Conservation (phyloP, 1,140 invertebrate species). For the Diorhabda carinulata region DNA sequence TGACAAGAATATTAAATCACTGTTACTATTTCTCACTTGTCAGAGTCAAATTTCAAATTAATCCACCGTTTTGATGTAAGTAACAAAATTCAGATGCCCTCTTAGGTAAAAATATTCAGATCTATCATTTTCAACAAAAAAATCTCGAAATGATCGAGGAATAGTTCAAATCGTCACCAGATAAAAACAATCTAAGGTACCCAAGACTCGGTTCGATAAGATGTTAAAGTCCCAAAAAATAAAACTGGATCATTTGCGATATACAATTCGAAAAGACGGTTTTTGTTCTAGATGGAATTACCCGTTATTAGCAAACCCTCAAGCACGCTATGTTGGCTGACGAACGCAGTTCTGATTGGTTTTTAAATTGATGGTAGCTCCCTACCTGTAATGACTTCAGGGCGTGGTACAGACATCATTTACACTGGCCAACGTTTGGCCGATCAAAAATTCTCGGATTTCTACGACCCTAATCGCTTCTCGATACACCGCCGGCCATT, state of each 20-base stretch:
- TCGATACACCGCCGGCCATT: conserved; percentile 43
- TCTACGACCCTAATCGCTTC: conserved; percentile 43
- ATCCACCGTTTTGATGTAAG: too few relatives aligned
- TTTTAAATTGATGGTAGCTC: conserved; percentile 45
- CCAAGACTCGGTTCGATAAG: background rate
- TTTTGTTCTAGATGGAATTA: conserved; percentile 42
- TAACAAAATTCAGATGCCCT: too few relatives aligned
- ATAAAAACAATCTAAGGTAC: background rate
- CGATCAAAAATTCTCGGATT: conserved; percentile 27
- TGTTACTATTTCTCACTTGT: too few relatives aligned
- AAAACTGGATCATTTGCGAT: conserved; percentile 19
- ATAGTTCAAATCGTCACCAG: background rate
- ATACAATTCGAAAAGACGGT: conserved; percentile 33
- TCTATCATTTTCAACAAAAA: too few relatives aligned
- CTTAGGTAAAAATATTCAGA: too few relatives aligned
- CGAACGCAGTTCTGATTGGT: conserved; percentile 36
- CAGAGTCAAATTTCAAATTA: too few relatives aligned
- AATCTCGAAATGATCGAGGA: background rate
- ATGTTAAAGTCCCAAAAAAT: conserved; percentile 1
- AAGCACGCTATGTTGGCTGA: conserved; percentile 34
- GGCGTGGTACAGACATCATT: conserved; percentile 46
- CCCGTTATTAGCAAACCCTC: conserved; percentile 37
- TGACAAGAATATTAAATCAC: too few relatives aligned
- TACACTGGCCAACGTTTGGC: conserved; percentile 45
- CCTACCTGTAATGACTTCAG: conserved; percentile 43